Evolutionary conservation across 2,797 vertebrate genomes (phyloP).

Genomic region (Crocodylus rhombifer): DNA sequence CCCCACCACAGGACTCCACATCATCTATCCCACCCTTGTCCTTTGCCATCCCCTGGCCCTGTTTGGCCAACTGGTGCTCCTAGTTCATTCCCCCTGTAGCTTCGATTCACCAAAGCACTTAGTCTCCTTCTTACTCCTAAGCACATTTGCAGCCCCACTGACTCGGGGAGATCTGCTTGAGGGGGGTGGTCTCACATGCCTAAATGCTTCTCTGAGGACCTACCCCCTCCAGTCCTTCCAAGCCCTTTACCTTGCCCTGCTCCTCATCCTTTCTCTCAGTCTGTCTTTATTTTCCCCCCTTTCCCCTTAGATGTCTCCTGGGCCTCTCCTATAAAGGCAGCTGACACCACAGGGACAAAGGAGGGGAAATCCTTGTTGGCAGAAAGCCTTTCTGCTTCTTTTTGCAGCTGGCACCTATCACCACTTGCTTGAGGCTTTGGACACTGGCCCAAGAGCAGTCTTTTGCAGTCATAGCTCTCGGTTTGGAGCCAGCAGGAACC

Average conservation of each 20-base stretch:
- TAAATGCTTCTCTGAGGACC: not conserved
- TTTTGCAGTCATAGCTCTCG: not conserved
- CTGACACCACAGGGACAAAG: not conserved
- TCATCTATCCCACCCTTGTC: no score
- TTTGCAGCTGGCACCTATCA: not conserved
- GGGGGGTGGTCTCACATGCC: constrained; percentile 9
- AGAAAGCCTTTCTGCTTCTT: not conserved
- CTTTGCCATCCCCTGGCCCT: no score
- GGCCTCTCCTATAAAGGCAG: not conserved
- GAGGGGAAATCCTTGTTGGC: not conserved
- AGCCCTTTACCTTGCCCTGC: no score
- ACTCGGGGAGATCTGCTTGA: not conserved
- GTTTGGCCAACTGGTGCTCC: no score
- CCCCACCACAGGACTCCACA: no score
- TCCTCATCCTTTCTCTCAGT: not conserved
- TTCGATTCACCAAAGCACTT: no score
- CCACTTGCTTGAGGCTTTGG: not conserved
- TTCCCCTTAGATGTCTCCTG: not conserved
- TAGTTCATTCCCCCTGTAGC: no score
- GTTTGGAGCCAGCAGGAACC: not conserved
- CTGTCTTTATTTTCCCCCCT: not conserved
- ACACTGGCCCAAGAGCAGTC: not conserved
- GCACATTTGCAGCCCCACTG: not conserved
- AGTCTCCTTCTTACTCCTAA: no score
- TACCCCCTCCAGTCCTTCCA: not conserved